Base-by-base conservation (phyloP, 2,888 invertebrate genomes). In the Cremastinae sp. region DNA sequence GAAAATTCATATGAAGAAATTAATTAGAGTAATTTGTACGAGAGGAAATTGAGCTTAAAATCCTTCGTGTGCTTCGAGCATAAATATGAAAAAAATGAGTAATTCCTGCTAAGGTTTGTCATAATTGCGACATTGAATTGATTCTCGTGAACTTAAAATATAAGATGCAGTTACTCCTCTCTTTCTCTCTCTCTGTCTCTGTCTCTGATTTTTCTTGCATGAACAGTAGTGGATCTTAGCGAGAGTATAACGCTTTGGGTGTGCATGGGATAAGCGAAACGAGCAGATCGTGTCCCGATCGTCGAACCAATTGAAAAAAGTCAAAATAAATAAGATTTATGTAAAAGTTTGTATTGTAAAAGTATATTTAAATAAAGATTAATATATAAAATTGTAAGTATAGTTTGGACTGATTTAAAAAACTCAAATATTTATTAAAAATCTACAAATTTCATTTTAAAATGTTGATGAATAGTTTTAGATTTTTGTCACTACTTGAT, bases 201-300 rank as follows among this genome's bases (percentile, higher is more conserved):
- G 5, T 65, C 49, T 61, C 58, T 59, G 7, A 45, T 59, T 43
- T 65, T 70, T 64, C 43, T 65, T 55, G 74, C 74, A 77, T 68
- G 74, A 8, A 18, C 45, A 18, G 68, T 77, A 74, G 72, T 65
- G 43, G 20, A 70, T 73, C 70, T 69, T 77, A 80, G 73, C 68
- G 75, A 80, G 78, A 79, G 79, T 73, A 51, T 59, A 75, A 62
- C 65, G 78, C 75, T 79, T 79, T 70, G 74, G 78, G 74, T 74
- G 59, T 73, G 80, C 80, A 80, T 72, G 80, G 20, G 41, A 74
- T 74, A 74, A 80, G 72, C 78, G 66, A 78, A 35, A 66, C 55
- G 79, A 80, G 79, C 62, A 75, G 49, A 53, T 37, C 43, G 62
- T 58, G 73, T 68, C 39, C 37, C 73, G 73, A 80, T 80, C 77